phyloP scores from a whole-genome alignment of 2,113 vertebrate genomes.

The Lepus americanus region DNA sequence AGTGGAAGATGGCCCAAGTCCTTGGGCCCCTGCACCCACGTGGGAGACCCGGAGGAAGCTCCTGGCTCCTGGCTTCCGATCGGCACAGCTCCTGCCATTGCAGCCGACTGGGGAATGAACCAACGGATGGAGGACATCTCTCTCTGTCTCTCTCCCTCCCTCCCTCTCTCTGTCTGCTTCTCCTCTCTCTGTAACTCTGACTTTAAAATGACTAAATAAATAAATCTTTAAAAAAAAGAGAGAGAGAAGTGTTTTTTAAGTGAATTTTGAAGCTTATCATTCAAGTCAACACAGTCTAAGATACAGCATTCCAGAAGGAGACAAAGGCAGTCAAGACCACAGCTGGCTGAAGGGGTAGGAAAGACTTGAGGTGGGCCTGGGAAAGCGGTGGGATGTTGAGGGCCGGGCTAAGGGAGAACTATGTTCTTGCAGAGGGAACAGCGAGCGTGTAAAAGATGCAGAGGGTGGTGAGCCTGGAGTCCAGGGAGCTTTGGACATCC shows the following conservation, averaged over 20 bases:
- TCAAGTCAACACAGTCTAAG: neutral
- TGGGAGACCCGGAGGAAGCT: too few species aligned
- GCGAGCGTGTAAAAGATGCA: neutral
- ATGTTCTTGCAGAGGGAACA: neutral
- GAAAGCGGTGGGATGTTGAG: neutral
- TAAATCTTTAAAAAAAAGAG: too few species aligned
- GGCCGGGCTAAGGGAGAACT: neutral
- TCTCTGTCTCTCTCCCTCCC: too few species aligned
- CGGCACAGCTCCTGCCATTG: too few species aligned
- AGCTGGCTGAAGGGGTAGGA: neutral
- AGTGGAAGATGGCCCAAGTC: too few species aligned
- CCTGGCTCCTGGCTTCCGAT: too few species aligned
- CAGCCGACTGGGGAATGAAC: too few species aligned
- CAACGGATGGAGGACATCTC: too few species aligned
- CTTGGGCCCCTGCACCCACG: too few species aligned
- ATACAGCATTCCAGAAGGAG: neutral
- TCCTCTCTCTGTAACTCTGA: too few species aligned
- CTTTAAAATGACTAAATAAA: too few species aligned
- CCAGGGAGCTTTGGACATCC: neutral
- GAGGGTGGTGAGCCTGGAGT: neutral
- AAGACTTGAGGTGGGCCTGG: neutral
- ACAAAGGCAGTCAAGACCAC: neutral
- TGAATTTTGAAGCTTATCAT: conserved; percentile 5
- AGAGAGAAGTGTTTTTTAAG: neutral
- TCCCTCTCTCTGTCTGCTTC: too few species aligned